Base-by-base conservation (phyloP, 2,888 invertebrate genomes). In the Sinopyrophorus schimmeli region DNA sequence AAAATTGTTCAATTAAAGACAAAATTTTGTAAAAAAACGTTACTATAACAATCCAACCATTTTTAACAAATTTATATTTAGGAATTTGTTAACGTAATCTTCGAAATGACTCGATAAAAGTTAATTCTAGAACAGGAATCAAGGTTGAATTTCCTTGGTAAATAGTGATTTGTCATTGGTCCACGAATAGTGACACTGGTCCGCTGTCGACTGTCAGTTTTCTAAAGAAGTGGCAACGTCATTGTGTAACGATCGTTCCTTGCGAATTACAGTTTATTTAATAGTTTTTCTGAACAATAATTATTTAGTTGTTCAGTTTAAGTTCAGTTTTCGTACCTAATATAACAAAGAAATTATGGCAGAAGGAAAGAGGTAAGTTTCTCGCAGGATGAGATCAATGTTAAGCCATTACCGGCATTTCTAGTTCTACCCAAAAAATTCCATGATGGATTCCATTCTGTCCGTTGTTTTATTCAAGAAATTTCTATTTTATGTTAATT, bases 281-380 rank as follows among this genome's bases (percentile, higher is more conserved):
- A 28, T 38, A 23, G 20, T 24, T 41, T 24, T 37, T 17, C 27
- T 35, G 9, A 43, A 18, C 24, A 27, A 9, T 39, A 14, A 21
- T 38, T 17, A 28, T 40, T 51, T 39, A 31, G 17, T 41, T 39
- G 31, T 17, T 41, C 16, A 39, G 27, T 42, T 43, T 48, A n/a
- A 18, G 24, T 24, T 23, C 27, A 38, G 23, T 38, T 47, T 41
- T 47, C 34, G 3, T 37, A 46, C 23, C 12, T 20, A 38, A 39
- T 27, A 32, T 26, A 34, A 42, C 9, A 38, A 30, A 17, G 63
- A 74, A 66, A 71, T n/a, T n/a, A 79, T 79, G 79, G 78, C 79
- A 71, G 79, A 79, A 66, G 78, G 77, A 68, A 78, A 78, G 72
- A 78, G 74, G 79, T 79, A 64, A 72, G 74, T 67, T 43, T 30